These are phyloP conservation scores for Nemopilema nomurai DNA, from an alignment of 30 jellyfish, hydroid and myxozoan species.

Conservation along the genomic window DNA sequence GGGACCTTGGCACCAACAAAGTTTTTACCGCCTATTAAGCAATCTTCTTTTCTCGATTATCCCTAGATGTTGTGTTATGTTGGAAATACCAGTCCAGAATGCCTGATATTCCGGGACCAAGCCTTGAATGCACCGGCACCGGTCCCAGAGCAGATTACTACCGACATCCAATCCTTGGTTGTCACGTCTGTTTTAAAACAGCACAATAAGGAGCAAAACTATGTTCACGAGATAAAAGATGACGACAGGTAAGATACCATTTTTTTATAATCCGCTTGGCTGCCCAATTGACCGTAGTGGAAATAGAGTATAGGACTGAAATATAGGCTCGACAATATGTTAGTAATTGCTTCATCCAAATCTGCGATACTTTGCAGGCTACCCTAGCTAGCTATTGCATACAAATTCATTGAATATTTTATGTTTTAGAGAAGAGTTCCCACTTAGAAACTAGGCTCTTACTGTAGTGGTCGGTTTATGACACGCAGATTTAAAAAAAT, in stretches of 20 bases:
- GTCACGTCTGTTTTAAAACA: slow-evolving; percentile 96
- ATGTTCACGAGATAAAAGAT: slow-evolving; percentile 85
- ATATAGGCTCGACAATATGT: too few relatives aligned
- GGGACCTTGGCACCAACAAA: background rate
- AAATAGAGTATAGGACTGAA: too few relatives aligned
- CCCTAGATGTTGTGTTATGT: slow-evolving; percentile 87
- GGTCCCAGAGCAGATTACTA: slow-evolving; percentile 84
- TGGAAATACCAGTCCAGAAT: slow-evolving; percentile 97
- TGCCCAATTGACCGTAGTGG: too few relatives aligned
- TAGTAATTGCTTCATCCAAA: too few relatives aligned
- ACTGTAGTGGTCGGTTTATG: too few relatives aligned
- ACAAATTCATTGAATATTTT: too few relatives aligned
- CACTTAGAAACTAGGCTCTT: too few relatives aligned
- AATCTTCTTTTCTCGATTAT: background rate
- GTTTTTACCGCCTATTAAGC: background rate
- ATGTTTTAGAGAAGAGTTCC: too few relatives aligned
- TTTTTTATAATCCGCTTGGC: background rate
- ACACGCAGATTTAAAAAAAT: too few relatives aligned
- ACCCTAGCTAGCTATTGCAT: too few relatives aligned
- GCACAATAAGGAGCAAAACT: slow-evolving; percentile 97
- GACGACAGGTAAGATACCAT: slow-evolving; percentile 80
- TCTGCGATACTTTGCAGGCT: too few relatives aligned
- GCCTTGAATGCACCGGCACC: slow-evolving; percentile 93
- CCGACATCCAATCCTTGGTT: slow-evolving; percentile 80
- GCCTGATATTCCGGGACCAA: slow-evolving; percentile 93